phyloP scores from a whole-genome alignment of 2,888 invertebrate species.

The Saturnia japonica region DNA sequence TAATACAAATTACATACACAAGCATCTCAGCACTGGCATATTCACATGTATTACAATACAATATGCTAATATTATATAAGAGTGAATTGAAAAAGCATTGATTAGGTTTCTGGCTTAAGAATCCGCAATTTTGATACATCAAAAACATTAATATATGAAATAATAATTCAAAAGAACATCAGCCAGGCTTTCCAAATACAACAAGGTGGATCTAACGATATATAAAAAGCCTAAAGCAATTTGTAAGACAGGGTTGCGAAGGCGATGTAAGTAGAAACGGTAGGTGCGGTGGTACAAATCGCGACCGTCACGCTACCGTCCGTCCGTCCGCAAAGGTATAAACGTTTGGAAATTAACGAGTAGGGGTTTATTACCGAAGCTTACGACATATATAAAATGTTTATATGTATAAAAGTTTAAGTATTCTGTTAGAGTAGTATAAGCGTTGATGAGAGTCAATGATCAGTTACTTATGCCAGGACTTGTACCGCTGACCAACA shows the following conservation, averaged over 20 bases:
- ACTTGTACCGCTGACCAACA: too few species aligned
- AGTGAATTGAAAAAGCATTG: too few species aligned
- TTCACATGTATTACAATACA: too few species aligned
- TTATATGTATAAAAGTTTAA: too few species aligned
- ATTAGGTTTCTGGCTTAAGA: neutral
- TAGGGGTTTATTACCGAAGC: slow-evolving; percentile 25
- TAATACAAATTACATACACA: too few species aligned
- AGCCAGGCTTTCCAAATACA: neutral
- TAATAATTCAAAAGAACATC: neutral
- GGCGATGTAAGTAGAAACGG: slow-evolving; percentile 31
- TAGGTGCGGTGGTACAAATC: slow-evolving; percentile 39
- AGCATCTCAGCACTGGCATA: too few species aligned
- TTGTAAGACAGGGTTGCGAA: slow-evolving; percentile 22
- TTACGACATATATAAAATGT: slow-evolving; percentile 3
- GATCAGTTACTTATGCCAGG: too few species aligned
- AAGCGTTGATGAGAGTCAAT: too few species aligned
- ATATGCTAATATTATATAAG: too few species aligned
- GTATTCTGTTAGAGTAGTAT: too few species aligned
- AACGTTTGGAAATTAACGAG: slow-evolving; percentile 44
- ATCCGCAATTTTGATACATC: too few species aligned
- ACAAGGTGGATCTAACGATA: neutral
- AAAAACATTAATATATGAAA: neutral
- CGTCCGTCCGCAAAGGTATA: slow-evolving; percentile 29
- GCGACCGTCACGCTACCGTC: slow-evolving; percentile 41
- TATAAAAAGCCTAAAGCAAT: slow-evolving; percentile 18